Conservation (phyloP, 2,888 invertebrate species). For the Dicranocentrus wangi region DNA sequence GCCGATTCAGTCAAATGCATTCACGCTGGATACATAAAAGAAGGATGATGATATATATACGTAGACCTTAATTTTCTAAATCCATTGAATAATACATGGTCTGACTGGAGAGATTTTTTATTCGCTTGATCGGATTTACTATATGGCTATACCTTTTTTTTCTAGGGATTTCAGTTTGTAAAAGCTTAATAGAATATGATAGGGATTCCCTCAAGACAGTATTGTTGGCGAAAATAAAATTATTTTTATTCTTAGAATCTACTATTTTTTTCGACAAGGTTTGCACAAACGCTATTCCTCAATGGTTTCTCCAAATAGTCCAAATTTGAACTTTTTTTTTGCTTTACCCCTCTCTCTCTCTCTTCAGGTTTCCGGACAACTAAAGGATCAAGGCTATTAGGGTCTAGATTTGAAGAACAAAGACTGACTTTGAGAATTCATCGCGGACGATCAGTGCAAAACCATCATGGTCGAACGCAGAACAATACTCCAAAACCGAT, state of each 20-base stretch:
- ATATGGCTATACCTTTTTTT: conserved; percentile 18
- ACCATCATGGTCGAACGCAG: conserved; percentile 72
- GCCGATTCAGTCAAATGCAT: no score
- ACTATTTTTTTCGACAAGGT: no score
- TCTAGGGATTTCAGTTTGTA: conserved; percentile 5
- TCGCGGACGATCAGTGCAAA: conserved; percentile 84
- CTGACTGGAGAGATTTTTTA: conserved; percentile 28
- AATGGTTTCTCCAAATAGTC: not conserved
- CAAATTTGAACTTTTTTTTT: not conserved
- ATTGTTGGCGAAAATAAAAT: conserved; percentile 1
- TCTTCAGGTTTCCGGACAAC: conserved; percentile 84
- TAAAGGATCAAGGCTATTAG: conserved; percentile 79
- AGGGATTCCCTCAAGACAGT: conserved; percentile 19
- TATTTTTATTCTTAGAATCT: no score
- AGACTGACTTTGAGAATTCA: conserved; percentile 93
- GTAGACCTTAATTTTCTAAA: conserved; percentile 28
- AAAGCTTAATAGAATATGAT: conserved; percentile 16
- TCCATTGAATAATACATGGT: conserved; percentile 45
- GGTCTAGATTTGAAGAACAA: conserved; percentile 87
- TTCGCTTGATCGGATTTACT: conserved; percentile 44
- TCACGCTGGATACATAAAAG: no score
- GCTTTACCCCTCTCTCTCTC: no score
- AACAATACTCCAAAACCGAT: conserved; percentile 68
- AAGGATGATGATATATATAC: no score
- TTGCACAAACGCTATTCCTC: no score